Evolutionary conservation across 1,140 invertebrate genomes (phyloP), one percentile per base, ranked within the genome.

Genomic region (Drosophila orosa): DNA sequence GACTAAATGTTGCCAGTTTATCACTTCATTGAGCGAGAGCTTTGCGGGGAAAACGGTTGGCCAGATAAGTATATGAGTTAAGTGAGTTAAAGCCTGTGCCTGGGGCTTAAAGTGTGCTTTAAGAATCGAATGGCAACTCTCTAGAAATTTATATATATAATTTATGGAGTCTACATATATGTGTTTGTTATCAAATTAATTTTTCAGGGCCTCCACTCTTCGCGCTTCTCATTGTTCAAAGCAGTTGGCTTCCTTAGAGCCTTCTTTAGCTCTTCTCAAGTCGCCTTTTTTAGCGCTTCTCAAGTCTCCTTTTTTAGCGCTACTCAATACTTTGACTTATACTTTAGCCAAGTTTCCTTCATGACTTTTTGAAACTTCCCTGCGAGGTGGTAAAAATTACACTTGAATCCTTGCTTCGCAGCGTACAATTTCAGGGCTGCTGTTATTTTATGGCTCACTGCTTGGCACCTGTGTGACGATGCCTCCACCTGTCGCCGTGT

Each of bases 1-100:
- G 50, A 61, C 68, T 78, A 74, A 82, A 82, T 82, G 79, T 78
- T 81, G 62, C 79, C 79, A 74, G 74, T 78, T 82, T 81, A 82
- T 81, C 79, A 82, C 79, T 65, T 81, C 79, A 81, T 82, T 81
- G 79, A 24, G 58, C 47, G 55, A 37, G 55, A 37, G 39, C 29
- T 31, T 63, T 69, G 60, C 42, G 54, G 56, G 25, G 3, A 42
- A 29, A 55, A 45, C 42, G 31, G 9, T 19, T 22, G 58, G 31
- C 22, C 17, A 31, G 50, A 58, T 69, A 68, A 48, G 52, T 67
- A 24, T 47, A 25, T 48, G 63, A 63, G 59, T 15, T 9, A 35
- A 65, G 60, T 40, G 15, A 10, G 55, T 29, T 62, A 39, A 25
- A 39, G 27, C 13, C 13, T 24, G 15, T 6, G 15, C 17, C 37